Base-by-base conservation (phyloP, 2,113 vertebrate species). In the Actenoides lindsayi region DNA sequence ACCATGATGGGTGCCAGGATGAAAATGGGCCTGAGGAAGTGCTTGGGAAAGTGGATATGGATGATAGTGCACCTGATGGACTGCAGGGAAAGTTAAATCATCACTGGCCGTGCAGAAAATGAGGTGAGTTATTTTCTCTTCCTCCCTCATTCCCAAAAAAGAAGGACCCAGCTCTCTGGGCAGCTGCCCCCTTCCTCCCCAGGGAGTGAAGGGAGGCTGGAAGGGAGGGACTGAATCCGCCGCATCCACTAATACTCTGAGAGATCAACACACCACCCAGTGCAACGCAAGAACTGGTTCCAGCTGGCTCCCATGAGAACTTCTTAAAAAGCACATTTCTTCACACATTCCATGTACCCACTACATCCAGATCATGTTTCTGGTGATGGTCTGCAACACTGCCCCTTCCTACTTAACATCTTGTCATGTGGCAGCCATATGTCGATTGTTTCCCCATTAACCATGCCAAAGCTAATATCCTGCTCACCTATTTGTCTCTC, bases 371-470 rank as follows among this genome's bases (percentile, higher is more conserved):
- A 93, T 96, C 89, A 87, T 30, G 76, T 96, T 96, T 96, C 96
- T 93, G 71, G 73, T 1, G 20, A 78, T 69, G 94, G 83, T 59
- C 92, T 82, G 73, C 35, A 59, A 90, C 65, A 73, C 88, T 95
- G 80, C 88, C 92, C 83, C 83, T 95, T 96, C 83, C 84, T 60
- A 42, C 88, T 82, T 94, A 76, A 76, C 53, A 60, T 90, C 85
- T 93, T 39, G 64, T 84, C 94, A 94, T 95, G 65, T 96, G 96
- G 95, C 86, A 89, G 95, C 95, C 95, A 95, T 69, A 96, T 96
- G 96, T 89, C 1, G 56, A 78, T 83, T 51, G 81, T 76, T 89
- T 75, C 88, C 62, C 85, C 30, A 4, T 75, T 77, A 92, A 57
- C 79, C 68, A 80, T 57, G 85, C 76, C 84, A 89, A 42, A 94